Evolutionary conservation across 2,888 invertebrate species (phyloP), one percentile per base, ranked within the genome.

Genomic region (Hermaeophaga mercurialis): DNA sequence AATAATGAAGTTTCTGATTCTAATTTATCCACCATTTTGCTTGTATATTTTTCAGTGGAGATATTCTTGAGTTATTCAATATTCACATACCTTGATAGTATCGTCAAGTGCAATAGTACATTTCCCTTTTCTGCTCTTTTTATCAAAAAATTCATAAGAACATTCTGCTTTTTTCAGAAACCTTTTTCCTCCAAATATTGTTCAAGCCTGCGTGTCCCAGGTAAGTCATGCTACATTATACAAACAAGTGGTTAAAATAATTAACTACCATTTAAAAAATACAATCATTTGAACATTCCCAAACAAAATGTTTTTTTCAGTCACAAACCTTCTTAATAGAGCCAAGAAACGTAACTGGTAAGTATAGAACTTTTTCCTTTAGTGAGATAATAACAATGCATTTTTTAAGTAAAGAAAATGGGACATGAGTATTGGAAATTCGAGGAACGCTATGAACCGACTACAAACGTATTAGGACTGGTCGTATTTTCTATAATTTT

Each of bases 161-260:
- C n/a, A 15, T 56, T 34, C 45, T 52, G 41, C 73, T 65, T 61
- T 61, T 85, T 86, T 58, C 84, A 93, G 94, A 76, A 96, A 95
- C 75, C 86, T 96, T 80, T 95, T 96, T 74, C 94, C 95, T 19
- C 92, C 93, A 67, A 96, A 96, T 80, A 82, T 96, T 59, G 85
- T 91, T 19, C 90, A 94, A 73, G 92, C 95, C 8, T 89, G 91
- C 63, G 86, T 94, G 70, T 84, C 86, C 31, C 88, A 91, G 77
- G 87, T 87, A 78, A 78, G 80, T 47, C 6, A 22, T 22, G 6
- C n/a, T n/a, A n/a, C n/a, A n/a, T n/a, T n/a, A n/a, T n/a, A n/a
- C n/a, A n/a, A n/a, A n/a, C n/a, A n/a, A n/a, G n/a, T n/a, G n/a
- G n/a, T n/a, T n/a, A n/a, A n/a, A n/a, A n/a, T n/a, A n/a, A n/a